A percentile compares a stretch with the other conserved stretches of the same genome.
These are phyloP conservation scores for Theonella swinhoei DNA, from an alignment of 37 sponge, comb jelly and placozoan species.

Conservation along the genomic window DNA sequence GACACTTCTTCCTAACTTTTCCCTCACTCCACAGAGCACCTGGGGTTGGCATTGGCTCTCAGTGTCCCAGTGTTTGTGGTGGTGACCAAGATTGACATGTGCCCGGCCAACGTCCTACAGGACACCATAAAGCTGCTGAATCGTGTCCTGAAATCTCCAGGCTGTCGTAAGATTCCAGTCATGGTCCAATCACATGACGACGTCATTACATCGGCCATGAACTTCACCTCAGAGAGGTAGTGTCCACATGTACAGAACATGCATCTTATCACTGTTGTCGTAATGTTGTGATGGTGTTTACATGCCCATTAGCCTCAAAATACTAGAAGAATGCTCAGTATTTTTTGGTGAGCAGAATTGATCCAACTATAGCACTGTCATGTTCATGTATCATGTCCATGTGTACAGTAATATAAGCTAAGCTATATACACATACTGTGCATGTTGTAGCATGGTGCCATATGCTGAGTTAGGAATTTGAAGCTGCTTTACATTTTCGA, in stretches of 20 bases:
- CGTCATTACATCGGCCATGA: slow-evolving; percentile 92
- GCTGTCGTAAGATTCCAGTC: slow-evolving; percentile 97
- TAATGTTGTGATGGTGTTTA: too few relatives aligned
- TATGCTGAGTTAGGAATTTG: too few relatives aligned
- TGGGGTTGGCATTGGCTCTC: slow-evolving; percentile 96
- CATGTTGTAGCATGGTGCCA: too few relatives aligned
- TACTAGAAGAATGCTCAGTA: too few relatives aligned
- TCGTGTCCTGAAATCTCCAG: slow-evolving; percentile 96
- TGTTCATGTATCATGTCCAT: too few relatives aligned
- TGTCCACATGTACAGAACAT: not conserved
- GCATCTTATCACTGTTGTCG: too few relatives aligned
- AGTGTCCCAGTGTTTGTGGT: slow-evolving; percentile 99
- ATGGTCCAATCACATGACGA: slow-evolving; percentile 89
- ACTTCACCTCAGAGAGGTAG: slow-evolving; percentile 96
- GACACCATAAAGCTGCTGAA: slow-evolving; percentile 91
- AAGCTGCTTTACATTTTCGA: too few relatives aligned
- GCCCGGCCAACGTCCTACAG: slow-evolving; percentile 95
- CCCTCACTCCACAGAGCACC: slow-evolving; percentile 72
- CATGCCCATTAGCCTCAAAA: too few relatives aligned
- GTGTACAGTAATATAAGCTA: too few relatives aligned
- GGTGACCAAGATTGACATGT: slow-evolving; percentile 99
- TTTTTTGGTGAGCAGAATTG: too few relatives aligned
- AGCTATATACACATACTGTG: too few relatives aligned
- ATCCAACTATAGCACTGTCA: too few relatives aligned
- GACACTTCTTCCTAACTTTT: not conserved